Conservation (phyloP, 2,797 vertebrate species). For the Catharus ustulatus region DNA sequence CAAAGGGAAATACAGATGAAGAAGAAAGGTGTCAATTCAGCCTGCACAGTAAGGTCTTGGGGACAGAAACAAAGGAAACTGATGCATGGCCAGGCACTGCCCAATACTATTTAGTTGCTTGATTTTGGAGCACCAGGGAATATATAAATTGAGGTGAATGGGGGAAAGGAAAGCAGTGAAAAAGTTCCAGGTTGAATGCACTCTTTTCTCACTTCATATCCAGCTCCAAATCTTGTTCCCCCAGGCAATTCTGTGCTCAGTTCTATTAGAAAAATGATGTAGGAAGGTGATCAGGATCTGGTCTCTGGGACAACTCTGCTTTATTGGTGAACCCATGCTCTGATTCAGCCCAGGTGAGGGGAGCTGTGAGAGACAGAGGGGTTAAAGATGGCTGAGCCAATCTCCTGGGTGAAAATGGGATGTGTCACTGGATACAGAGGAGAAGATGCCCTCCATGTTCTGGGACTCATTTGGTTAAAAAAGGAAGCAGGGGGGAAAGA, state of each 20-base stretch:
- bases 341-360: neutral
- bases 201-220: neutral
- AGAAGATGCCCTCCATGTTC: neutral
- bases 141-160: neutral
- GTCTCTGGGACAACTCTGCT: neutral
- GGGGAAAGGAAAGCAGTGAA: neutral
- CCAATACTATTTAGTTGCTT: neutral
- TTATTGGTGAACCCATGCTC: neutral
- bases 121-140: neutral
- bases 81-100: neutral
- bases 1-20: neutral
- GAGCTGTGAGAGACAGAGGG: accelerated
- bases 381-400: neutral
- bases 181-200: neutral
- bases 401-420: neutral
- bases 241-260: neutral
- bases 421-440: neutral
- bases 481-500: too few relatives aligned
- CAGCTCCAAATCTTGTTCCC: neutral
- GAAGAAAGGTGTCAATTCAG: neutral
- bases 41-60: neutral
- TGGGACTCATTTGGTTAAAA: too few relatives aligned
- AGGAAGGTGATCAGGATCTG: neutral
- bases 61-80: neutral
- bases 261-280: neutral